A percentile compares a stretch with the other conserved stretches of the same genome.
Evolutionary conservation across 2,113 vertebrate genomes (phyloP).

Genomic region (Cyanoderma ruficeps): DNA sequence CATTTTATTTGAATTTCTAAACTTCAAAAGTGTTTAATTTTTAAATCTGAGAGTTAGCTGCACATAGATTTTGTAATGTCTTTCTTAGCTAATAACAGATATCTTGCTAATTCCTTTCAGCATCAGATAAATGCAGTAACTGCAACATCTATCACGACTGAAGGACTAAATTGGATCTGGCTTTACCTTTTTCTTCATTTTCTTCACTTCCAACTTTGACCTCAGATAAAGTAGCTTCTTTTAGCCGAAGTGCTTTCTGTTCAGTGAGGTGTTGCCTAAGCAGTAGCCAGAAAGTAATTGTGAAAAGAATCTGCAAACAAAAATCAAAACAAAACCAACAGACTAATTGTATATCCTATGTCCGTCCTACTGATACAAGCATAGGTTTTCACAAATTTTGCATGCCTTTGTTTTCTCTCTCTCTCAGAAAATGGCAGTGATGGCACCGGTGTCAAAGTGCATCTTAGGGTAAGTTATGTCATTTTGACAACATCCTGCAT

Average conservation of each 20-base stretch:
- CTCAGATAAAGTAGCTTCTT: conserved; percentile 82
- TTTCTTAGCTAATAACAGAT: background rate
- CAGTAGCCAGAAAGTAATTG: conserved; percentile 96
- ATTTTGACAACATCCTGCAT: background rate
- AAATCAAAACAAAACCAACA: conserved; percentile 46
- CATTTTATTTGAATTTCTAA: background rate
- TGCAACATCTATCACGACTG: background rate
- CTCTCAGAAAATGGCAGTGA: background rate
- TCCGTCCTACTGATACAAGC: background rate
- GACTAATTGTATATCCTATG: conserved; percentile 24
- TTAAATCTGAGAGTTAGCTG: background rate
- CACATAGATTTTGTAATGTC: background rate
- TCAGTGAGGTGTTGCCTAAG: conserved; percentile 94
- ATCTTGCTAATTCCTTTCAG: background rate
- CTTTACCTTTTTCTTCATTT: conserved; percentile 85
- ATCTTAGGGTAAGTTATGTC: background rate
- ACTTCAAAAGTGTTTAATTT: background rate
- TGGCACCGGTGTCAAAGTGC: background rate
- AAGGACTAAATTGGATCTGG: background rate
- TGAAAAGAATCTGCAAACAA: conserved; percentile 86
- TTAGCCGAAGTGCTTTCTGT: conserved; percentile 80
- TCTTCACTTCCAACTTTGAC: conserved; percentile 86
- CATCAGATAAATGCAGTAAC: background rate
- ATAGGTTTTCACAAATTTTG: background rate
- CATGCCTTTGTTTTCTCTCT: background rate